Base-by-base conservation (phyloP, 2,797 vertebrate genomes). In the Chiloscyllium punctatum region DNA sequence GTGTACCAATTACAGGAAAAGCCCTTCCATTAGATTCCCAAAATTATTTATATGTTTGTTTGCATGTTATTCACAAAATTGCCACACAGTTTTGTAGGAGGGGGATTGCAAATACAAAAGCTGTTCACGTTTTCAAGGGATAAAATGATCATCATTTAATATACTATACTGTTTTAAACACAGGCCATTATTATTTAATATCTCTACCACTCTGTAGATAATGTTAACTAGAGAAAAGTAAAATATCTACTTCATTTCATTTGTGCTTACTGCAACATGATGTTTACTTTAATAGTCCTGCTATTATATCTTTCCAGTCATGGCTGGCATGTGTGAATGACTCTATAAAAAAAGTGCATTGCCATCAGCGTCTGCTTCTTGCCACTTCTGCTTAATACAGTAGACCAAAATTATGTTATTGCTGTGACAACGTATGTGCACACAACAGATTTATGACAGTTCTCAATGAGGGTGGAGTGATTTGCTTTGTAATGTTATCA, bases 1-100 rank as follows among this genome's bases (percentile, higher is more conserved):
- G 98, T 99, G 98, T 96, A 98, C 97, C 98, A 98, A 99, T 99
- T 99, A 98, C 97, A 95, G 96, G 97, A 98, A 98, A 98, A 98
- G 98, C 98, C 99, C 99, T 99, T 98, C 98, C 98, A 97, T 72
- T 96, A 97, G 97, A 97, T 66, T 95, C 95, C 23, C 95, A 95
- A 71, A 97, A 97, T 97, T 74, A 51, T 95, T 72, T 53, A 77
- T 57, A 18, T n/a, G 42, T 77, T 51, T 95, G 27, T 48, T 95
- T 95, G 15, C 27, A 33, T 69, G 42, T 94, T 53, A 53, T 72
- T 94, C 30, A 9, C 48, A 74, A 53, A 51, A 53, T 53, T 30
- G 25, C 53, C 71, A 77, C 27, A 30, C 25, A 53, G 51, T 18
- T 33, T 95, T 27, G 30, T 11, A 77, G 48, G 15, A 15, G 16